These are phyloP conservation scores for Sphaeramia orbicularis DNA, from an alignment of 2,797 vertebrate species.

Conservation along the genomic window DNA sequence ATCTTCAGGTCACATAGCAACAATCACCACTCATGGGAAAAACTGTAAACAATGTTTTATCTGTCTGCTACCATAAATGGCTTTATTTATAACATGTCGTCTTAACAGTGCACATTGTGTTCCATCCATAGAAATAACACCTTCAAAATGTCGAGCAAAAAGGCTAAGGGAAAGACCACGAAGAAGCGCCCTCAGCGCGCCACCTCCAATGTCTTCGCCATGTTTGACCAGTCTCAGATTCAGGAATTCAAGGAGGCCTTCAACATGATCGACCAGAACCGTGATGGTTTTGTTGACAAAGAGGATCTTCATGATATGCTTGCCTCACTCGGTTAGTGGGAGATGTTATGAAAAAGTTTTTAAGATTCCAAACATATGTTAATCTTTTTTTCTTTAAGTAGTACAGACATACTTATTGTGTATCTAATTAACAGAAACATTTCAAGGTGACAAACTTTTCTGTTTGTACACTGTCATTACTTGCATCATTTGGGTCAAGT, in stretches of 20 bases:
- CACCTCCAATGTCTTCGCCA: slow-evolving; percentile 98
- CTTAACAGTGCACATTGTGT: neutral
- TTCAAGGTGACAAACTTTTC: too few relatives aligned
- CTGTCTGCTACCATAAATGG: neutral
- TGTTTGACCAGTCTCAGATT: slow-evolving; percentile 99
- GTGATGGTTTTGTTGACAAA: slow-evolving; percentile 97
- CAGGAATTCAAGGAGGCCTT: slow-evolving; percentile 99
- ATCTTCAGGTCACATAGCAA: neutral
- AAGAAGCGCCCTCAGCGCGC: slow-evolving; percentile 98
- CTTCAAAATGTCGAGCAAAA: slow-evolving; percentile 95
- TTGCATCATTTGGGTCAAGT: too few relatives aligned
- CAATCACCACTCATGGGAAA: neutral
- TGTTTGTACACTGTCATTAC: too few relatives aligned
- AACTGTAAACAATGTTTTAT: neutral
- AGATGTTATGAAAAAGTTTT: neutral
- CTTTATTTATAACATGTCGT: neutral
- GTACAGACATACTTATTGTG: too few relatives aligned
- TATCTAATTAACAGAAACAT: too few relatives aligned
- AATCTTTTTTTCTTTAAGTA: too few relatives aligned
- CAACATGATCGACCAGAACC: slow-evolving; percentile 99
- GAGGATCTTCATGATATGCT: slow-evolving; percentile 98
- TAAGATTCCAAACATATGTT: too few relatives aligned
- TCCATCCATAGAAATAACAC: slow-evolving; percentile 68
- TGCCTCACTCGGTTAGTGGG: slow-evolving; percentile 91
- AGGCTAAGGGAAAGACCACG: slow-evolving; percentile 94